phyloP scores from a whole-genome alignment of 2,888 invertebrate genomes.

The Schizotus pectinicornis region DNA sequence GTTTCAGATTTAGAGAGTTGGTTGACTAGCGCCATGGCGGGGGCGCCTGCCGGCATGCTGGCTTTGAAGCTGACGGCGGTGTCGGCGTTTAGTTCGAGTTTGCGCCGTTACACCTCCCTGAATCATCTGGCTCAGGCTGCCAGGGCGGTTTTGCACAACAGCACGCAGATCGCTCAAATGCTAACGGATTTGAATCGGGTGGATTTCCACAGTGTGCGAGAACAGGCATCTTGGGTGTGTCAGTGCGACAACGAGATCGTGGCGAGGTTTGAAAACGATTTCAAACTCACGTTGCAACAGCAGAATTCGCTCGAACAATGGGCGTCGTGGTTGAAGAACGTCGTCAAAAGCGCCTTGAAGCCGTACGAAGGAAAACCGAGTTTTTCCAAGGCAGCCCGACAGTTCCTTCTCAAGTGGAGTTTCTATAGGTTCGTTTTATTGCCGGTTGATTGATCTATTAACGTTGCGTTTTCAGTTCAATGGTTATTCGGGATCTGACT shows the following conservation, averaged over 20 bases:
- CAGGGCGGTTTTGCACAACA: slow-evolving; percentile 93
- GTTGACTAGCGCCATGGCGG: slow-evolving; percentile 80
- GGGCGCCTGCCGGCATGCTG: slow-evolving; percentile 81
- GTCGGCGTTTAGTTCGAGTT: slow-evolving; percentile 90
- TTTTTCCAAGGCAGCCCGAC: slow-evolving; percentile 84
- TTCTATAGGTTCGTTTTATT: slow-evolving; percentile 83
- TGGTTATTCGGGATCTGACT: slow-evolving; percentile 97
- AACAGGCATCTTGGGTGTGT: slow-evolving; percentile 96
- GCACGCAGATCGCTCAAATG: slow-evolving; percentile 96
- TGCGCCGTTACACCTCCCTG: slow-evolving; percentile 94
- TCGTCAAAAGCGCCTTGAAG: slow-evolving; percentile 87
- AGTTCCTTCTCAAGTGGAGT: slow-evolving; percentile 97
- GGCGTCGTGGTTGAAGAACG: slow-evolving; percentile 96
- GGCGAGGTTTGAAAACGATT: slow-evolving; percentile 85
- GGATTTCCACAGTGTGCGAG: slow-evolving; percentile 95
- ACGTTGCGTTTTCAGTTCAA: slow-evolving; percentile 70
- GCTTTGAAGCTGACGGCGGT: slow-evolving; percentile 85
- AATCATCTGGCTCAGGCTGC: slow-evolving; percentile 96
- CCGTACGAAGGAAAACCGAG: slow-evolving; percentile 85
- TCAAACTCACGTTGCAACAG: slow-evolving; percentile 88
- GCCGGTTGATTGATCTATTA: slow-evolving; percentile 1
- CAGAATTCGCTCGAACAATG: slow-evolving; percentile 96
- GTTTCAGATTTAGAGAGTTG: slow-evolving; percentile 79
- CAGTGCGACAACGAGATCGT: slow-evolving; percentile 87
- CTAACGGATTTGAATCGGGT: slow-evolving; percentile 94